Percentiles rank a stretch among this genome's conserved stretches.
Evolutionary conservation across 2,888 invertebrate genomes (phyloP).

Genomic region (Minunthozetes semirufus): DNA sequence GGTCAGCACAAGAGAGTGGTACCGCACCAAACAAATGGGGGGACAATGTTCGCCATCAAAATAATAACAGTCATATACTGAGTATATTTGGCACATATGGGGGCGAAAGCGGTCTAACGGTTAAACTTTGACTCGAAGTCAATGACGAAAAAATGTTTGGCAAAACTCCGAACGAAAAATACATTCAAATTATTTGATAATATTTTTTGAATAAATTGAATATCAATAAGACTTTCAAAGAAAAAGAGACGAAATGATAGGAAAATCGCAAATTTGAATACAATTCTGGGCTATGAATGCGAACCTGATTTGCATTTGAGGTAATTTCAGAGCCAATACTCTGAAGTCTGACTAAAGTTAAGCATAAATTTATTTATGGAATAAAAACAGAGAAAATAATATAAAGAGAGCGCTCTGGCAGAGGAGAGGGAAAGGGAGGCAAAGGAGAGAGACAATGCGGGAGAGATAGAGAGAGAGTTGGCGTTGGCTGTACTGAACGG

Average conservation of each 20-base stretch:
- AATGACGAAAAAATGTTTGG: background rate
- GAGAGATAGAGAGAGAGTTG: slow-evolving; percentile 8
- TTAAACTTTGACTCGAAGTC: no score
- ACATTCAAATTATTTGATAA: slow-evolving; percentile 21
- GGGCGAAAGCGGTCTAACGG: slow-evolving; percentile 22
- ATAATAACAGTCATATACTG: background rate
- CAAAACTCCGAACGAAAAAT: slow-evolving; percentile 2
- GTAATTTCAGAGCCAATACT: background rate
- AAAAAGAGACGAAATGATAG: background rate
- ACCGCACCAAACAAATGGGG: background rate
- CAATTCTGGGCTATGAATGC: slow-evolving; percentile 8
- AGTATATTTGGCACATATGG: slow-evolving; percentile 24
- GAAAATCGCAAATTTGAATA: background rate
- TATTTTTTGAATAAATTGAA: slow-evolving; percentile 2
- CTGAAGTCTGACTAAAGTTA: background rate
- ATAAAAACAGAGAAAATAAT: background rate
- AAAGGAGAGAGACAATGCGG: slow-evolving; percentile 10
- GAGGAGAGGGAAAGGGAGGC: slow-evolving; percentile 32
- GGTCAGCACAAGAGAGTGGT: slow-evolving; percentile 22
- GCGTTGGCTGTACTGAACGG: background rate
- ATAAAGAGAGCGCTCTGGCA: background rate
- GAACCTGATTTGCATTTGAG: background rate
- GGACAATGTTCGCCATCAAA: slow-evolving; percentile 18
- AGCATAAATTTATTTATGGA: slow-evolving; percentile 13
- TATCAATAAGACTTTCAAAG: slow-evolving; percentile 1